Percentiles rank a stretch among this genome's conserved stretches.
Conservation (phyloP, 2,888 invertebrate species). For the Charanyca ferruginea region DNA sequence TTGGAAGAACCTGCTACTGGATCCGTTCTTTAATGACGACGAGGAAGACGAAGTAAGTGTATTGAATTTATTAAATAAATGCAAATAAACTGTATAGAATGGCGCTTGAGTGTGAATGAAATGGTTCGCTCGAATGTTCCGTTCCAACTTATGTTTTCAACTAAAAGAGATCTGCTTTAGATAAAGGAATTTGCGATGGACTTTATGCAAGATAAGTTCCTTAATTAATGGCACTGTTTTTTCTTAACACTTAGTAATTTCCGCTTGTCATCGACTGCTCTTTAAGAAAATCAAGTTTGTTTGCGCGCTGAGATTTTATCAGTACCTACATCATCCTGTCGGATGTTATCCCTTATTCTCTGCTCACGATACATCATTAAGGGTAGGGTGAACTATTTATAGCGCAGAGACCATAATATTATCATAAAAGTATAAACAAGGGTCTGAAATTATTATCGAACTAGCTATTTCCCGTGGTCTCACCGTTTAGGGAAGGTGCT, state of each 20-base stretch:
- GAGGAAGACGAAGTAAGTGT: slow-evolving; percentile 89
- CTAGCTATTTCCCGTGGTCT: not conserved
- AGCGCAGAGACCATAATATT: slow-evolving; percentile 38
- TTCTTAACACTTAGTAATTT: slow-evolving; percentile 4
- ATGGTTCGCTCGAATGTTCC: slow-evolving; percentile 9
- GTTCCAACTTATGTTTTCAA: slow-evolving; percentile 23
- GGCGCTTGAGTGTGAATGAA: slow-evolving; percentile 35
- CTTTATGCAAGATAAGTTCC: slow-evolving; percentile 2
- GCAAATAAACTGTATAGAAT: slow-evolving; percentile 34
- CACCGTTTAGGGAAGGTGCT: not conserved
- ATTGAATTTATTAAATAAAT: slow-evolving; percentile 43
- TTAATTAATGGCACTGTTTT: slow-evolving; percentile 19
- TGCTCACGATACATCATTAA: slow-evolving; percentile 16
- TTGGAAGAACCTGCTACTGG: slow-evolving; percentile 89
- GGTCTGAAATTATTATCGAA: not conserved
- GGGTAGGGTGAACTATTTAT: slow-evolving; percentile 40
- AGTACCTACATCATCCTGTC: slow-evolving; percentile 22
- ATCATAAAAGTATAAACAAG: slow-evolving; percentile 47
- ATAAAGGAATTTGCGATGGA: not conserved
- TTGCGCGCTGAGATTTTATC: slow-evolving; percentile 25
- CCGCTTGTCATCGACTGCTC: slow-evolving; percentile 1
- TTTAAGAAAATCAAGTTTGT: slow-evolving; percentile 24
- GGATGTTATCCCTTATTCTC: slow-evolving; percentile 22
- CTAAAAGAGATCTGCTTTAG: slow-evolving; percentile 2
- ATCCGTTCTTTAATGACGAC: slow-evolving; percentile 89